A percentile compares a stretch with the other conserved stretches of the same genome.
These are phyloP conservation scores for Hypocryptadius cinnamomeus DNA, from an alignment of 2,113 vertebrate genomes.

Conservation along the genomic window DNA sequence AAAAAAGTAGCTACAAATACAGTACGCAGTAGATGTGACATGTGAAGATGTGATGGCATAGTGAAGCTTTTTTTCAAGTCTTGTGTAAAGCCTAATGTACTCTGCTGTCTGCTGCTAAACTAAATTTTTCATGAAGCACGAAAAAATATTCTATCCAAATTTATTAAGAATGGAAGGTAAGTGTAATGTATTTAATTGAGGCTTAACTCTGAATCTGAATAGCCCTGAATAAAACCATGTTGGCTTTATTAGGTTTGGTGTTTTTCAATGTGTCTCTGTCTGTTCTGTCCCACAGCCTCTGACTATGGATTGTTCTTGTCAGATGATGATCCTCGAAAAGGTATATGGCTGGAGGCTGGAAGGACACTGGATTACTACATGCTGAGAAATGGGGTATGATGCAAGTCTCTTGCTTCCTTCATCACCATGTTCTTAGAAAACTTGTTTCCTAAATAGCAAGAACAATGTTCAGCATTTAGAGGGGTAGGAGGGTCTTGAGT, in stretches of 20 bases:
- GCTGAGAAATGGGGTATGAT: constrained; percentile 92
- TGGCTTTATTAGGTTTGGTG: not conserved
- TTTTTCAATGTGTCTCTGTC: not conserved
- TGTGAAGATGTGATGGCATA: not conserved
- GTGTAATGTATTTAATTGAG: not conserved
- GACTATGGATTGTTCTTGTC: constrained; percentile 97
- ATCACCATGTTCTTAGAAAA: not conserved
- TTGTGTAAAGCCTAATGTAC: not conserved
- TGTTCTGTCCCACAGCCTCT: constrained; percentile 78
- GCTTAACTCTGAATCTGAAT: not conserved
- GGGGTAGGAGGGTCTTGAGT: not conserved
- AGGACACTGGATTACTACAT: constrained; percentile 98
- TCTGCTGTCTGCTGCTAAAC: not conserved
- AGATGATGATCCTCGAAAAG: constrained; percentile 95
- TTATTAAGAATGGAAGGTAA: not conserved
- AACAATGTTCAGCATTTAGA: not conserved
- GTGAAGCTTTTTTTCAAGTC: not conserved
- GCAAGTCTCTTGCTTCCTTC: not conserved
- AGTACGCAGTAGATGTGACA: not conserved
- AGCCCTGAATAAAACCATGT: not conserved
- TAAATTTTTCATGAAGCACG: not conserved
- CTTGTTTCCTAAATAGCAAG: not conserved
- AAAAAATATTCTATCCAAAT: not conserved
- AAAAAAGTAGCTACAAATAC: not conserved
- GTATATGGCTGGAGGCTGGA: constrained; percentile 97